Conservation (phyloP, 2,113 vertebrate species). For the Chaetura pelagica region DNA sequence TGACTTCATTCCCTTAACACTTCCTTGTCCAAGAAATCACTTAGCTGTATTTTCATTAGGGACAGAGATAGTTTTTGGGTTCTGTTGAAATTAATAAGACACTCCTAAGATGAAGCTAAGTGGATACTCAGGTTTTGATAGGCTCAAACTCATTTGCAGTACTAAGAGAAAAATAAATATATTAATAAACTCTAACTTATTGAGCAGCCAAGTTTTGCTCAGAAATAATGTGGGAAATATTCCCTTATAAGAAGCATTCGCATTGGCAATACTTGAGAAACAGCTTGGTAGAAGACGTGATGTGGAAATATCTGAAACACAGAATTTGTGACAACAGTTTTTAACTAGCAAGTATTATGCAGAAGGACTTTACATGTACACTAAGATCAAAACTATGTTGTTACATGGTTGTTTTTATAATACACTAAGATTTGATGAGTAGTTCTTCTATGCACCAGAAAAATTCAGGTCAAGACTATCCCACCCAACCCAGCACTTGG, state of each 20-base stretch:
- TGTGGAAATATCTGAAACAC: neutral
- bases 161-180: neutral
- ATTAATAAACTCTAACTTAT: neutral
- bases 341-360: neutral
- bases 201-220: neutral
- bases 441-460: neutral
- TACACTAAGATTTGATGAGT: neutral
- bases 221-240: neutral
- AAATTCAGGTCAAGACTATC: neutral
- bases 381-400: neutral
- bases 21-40: neutral
- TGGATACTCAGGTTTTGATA: neutral
- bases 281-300: neutral
- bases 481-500: neutral
- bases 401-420: neutral
- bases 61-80: neutral
- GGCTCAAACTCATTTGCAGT: neutral
- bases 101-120: neutral
- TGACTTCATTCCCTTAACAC: neutral
- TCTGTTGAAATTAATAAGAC: neutral
- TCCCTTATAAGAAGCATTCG: neutral
- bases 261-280: neutral
- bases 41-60: neutral
- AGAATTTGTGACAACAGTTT: neutral
- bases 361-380: neutral